Base-by-base conservation (phyloP, 1,140 invertebrate genomes). In the Leptestheria dahalacensis region DNA sequence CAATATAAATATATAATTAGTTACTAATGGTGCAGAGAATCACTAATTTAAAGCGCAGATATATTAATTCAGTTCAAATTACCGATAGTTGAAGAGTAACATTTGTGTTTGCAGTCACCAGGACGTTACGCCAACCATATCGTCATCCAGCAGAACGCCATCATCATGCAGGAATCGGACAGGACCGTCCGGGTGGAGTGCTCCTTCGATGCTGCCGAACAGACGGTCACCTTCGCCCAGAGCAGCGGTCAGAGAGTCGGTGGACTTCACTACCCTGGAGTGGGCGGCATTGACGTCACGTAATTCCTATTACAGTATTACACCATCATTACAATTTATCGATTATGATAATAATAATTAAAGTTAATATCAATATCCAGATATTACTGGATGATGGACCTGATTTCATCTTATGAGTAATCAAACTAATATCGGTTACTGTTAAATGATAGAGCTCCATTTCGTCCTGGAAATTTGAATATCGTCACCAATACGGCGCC, bases 81-180 rank as follows among this genome's bases (percentile, higher is more conserved):
- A 41, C 6, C 21, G 4, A 15, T 56, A 33, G 46, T 2, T 24
- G 15, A 20, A 1, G 20, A 21, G 58, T 20, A 10, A 52, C 18
- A 15, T 65, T 12, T 64, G 15, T 33, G 3, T 23, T 46, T 59
- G 15, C 56, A 75, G 72, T 68, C 69, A 15, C 67, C 70, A 11
- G 74, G 73, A 6, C 66, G 69, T 57, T 77, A 73, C 64, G 71
- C 73, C 10, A 77, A 77, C 64, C 74, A 77, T 55, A 73, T 77
- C 9, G 74, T 77, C 2, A 69, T 77, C 50, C 75, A 77, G 61
- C 72, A 76, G 62, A 77, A 77, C 63, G 72, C 75, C 11, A 68
- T 77, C 2, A 76, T 77, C 57, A 75, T 77, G 71, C 76, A 75
- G 61, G 73, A 77, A 54, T 74, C 70, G 18, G 75, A 77, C 62